Conservation (phyloP, 1,140 invertebrate genomes). For the Solen grandis region DNA sequence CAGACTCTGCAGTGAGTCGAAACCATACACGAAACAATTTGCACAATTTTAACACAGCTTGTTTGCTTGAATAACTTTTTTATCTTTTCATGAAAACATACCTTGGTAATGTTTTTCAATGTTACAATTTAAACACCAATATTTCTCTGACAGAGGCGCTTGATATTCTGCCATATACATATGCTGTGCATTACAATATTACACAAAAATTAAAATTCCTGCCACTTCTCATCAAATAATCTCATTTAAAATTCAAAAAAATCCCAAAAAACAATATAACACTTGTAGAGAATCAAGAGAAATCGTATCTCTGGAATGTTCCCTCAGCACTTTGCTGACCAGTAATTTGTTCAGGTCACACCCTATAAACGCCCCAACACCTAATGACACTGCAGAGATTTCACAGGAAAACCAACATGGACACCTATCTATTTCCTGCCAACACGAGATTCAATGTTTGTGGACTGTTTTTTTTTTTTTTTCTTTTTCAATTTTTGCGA, state of each 20-base stretch:
- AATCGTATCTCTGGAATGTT: constrained; percentile 24
- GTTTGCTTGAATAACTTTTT: too few species aligned
- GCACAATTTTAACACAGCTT: too few species aligned
- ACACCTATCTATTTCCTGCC: constrained; percentile 9
- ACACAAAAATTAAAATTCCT: too few species aligned
- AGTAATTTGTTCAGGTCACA: constrained; percentile 3
- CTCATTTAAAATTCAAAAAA: background rate
- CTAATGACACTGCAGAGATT: constrained; percentile 46
- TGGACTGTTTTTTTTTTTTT: background rate
- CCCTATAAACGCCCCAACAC: background rate
- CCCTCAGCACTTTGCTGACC: background rate
- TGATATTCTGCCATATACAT: too few species aligned
- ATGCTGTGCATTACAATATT: too few species aligned
- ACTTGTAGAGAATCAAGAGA: background rate
- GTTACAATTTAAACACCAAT: too few species aligned
- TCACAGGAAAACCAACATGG: constrained; percentile 51
- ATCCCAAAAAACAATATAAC: background rate
- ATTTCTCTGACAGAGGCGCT: too few species aligned
- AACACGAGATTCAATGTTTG: background rate
- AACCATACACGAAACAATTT: too few species aligned
- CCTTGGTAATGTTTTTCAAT: too few species aligned
- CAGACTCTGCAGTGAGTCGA: too few species aligned
- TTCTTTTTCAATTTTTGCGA: background rate
- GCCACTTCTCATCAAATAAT: background rate
- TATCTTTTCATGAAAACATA: too few species aligned